Conservation (phyloP, 2,888 invertebrate species). For the Stenodema calcarata region DNA sequence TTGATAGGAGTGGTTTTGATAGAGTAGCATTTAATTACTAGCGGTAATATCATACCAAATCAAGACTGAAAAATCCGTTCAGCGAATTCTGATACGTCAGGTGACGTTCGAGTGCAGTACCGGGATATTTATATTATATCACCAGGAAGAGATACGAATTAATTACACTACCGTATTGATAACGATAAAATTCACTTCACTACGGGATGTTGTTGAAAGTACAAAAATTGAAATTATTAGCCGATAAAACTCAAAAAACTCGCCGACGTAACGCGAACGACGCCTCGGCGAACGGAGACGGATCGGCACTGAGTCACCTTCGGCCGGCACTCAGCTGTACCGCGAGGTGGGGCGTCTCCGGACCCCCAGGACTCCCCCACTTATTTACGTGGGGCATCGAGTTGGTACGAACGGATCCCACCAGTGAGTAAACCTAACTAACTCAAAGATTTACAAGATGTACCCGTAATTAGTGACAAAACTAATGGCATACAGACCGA, state of each 20-base stretch:
- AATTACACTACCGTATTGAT: not conserved
- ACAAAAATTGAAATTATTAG: not conserved
- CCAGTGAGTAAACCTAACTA: no score
- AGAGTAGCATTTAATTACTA: no score
- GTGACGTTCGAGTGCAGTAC: not conserved
- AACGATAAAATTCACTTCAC: not conserved
- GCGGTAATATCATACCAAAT: not conserved
- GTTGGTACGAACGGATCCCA: no score
- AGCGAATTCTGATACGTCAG: not conserved
- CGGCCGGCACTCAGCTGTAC: not conserved
- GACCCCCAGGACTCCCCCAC: not conserved
- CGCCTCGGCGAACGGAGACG: not conserved
- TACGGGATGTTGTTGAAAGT: not conserved
- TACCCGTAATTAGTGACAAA: no score
- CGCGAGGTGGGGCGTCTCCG: not conserved
- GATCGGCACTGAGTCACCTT: constrained; percentile 31
- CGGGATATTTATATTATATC: not conserved
- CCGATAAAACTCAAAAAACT: not conserved
- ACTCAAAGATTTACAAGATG: no score
- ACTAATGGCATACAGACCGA: no score
- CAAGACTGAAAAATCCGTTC: not conserved
- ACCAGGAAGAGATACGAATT: not conserved
- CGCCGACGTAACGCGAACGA: not conserved
- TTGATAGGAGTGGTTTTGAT: no score
- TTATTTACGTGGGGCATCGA: not conserved